Evolutionary conservation across 2,113 vertebrate genomes (phyloP), one percentile per base, ranked within the genome.

Genomic region (Scopus umbretta): DNA sequence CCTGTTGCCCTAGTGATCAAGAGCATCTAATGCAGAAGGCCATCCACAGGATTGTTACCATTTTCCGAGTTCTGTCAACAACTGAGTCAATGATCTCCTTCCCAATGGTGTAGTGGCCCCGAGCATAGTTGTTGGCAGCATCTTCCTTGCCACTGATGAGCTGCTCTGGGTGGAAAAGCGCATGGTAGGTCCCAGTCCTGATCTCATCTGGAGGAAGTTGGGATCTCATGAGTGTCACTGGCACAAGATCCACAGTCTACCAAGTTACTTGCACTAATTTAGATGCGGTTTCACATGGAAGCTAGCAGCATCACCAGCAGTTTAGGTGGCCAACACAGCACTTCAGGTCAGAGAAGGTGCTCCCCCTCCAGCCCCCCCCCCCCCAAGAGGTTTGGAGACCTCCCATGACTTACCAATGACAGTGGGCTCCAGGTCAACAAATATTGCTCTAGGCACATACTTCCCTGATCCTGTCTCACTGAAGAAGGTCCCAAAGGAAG

Each of bases 401-500:
- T 73, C 40, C 47, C 18, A 8, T 18, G 26, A 52, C 79, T 94
- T 96, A 98, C 97, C 97, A 26, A 98, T 50, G 25, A 98, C 97
- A 29, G 96, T 96, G 14, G 98, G 97, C 49, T 98, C 98, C 80
- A 98, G 88, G 74, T 98, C 98, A 63, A 98, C 36, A 82, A 98
- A 98, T 13, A 98, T 93, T 5, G 97, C 97, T 75, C 98, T 94
- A 32, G 98, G 98, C 20, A 98, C 97, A 3, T 97, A 86, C 76
- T 98, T 98, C 27, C 97, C 98, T 13, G 96, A 45, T 13, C 94
- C 93, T 7, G 93, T 97, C 73, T 98, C 97, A 34, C 86, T 95
- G 90, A 98, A 98, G 92, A 98, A 98, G 22, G 96, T 98, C 38
- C 96, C 79, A 16, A 97, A 98, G n/a, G 98, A 98, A 42, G 83